Evolutionary conservation across 64 coral and sea anemone genomes (phyloP), one percentile per base, ranked within the genome.

Genomic region (Orbicella faveolata): DNA sequence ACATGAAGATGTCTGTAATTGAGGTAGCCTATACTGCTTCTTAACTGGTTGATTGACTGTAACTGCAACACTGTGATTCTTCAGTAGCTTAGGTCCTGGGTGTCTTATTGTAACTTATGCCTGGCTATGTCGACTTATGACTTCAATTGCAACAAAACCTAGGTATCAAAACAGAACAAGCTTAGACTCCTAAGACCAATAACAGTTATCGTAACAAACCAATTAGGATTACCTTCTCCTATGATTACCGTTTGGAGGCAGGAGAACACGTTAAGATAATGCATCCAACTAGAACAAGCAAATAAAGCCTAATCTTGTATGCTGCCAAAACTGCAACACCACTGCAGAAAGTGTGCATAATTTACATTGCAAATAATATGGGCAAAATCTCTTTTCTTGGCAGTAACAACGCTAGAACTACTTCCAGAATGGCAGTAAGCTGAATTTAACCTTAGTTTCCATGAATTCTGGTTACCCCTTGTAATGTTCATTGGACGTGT

Each of bases 91-190:
- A 72, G 82, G 63, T 72, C 82, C 65, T 70, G 64, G 75, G 36
- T 77, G 82, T 36, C 82, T 72, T 85, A 85, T 52, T 36, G 64
- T 85, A 85, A 85, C 82, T 85, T 85, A 85, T 72, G 82, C 52
- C 82, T 85, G 82, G 82, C 82, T 85, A 85, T 70, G 82, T 70
- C 13, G 82, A 85, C 82, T 85, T 85, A 85, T 21, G 82, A 85
- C 82, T 85, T 85, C 82, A 85, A 72, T 68, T 83, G 80, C 80
- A 23, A 83, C 80, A 8, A 85, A 85, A 85, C 82, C 82, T 85
- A 85, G 37, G 82, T 85, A 85, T 85, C 82, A 85, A 65, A 85
- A 85, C 36, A 85, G 61, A 85, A 85, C 65, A 85, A 66, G 82
- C 82, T 85, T 85, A 85, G 82, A 65, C 64, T 85, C 17, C 37